Evolutionary conservation across 2,797 vertebrate genomes (phyloP), one percentile per base, ranked within the genome.

Genomic region (Cuculus canorus): DNA sequence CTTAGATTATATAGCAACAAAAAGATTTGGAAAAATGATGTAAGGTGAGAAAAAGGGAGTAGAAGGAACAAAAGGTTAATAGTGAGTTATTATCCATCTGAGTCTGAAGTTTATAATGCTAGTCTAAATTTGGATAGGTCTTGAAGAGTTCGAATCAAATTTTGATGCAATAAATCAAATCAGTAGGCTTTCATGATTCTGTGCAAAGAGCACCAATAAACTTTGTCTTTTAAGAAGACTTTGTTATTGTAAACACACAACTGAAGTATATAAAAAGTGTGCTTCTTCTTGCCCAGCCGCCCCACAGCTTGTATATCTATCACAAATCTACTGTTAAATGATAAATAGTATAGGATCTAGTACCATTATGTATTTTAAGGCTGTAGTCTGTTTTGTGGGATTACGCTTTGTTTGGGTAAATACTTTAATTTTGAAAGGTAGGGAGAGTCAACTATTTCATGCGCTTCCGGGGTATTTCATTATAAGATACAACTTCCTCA

Each of bases 21-120:
- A 37, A 54, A 39, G 7, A 7, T 4, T 70, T 25, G 13, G 13
- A 43, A 86, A 73, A 75, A 66, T 43, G 0, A 30, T 0, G 0
- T 24, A 66, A 32, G 5, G 0, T 2, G 13, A 2, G 9, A 18
- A 32, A 84, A 57, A 5, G 10, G 71, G 69, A 69, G 7, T 12
- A 53, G 50, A 77, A 63, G 2, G 2, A 57, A 30, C 13, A 61
- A 85, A 28, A 27, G 1, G 6, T 54, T 9, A 63, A 63, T 47
- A 61, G 7, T 24, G 66, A 39, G 10, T 35, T 16, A 18, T n/a
- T 33, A 70, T 56, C 8, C 7, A 54, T 43, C 12, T 61, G 45
- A 63, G 17, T 10, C 3, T 45, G 17, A 76, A 72, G 9, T 47
- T 28, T 72, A 9, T 52, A 78, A 60, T 33, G 11, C 11, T 10